Percentiles rank a stretch among this genome's conserved stretches.
These are phyloP conservation scores for Oxytorus armatus DNA, from an alignment of 2,888 invertebrate species.

Conservation along the genomic window DNA sequence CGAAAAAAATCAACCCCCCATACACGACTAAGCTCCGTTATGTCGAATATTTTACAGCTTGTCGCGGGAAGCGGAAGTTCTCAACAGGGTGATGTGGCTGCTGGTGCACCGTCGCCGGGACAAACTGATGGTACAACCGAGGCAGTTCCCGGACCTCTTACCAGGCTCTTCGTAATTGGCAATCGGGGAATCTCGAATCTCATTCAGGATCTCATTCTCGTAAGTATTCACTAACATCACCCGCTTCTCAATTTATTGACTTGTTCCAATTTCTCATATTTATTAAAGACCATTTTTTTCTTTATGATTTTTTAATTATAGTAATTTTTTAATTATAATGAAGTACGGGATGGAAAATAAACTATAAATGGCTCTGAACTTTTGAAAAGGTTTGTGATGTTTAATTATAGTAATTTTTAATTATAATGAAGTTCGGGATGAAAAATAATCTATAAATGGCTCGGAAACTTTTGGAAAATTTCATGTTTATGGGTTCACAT, in stretches of 20 bases:
- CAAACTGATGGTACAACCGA: conserved; percentile 89
- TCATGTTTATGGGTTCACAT: too few relatives aligned
- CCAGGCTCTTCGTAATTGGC: conserved; percentile 93
- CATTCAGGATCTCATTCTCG: conserved; percentile 94
- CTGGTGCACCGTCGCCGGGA: conserved; percentile 83
- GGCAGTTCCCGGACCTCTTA: conserved; percentile 95
- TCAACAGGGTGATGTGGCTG: conserved; percentile 85
- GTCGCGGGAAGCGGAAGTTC: conserved; percentile 91
- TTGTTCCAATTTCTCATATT: neutral
- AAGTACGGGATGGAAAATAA: too few relatives aligned
- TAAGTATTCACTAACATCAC: conserved; percentile 83
- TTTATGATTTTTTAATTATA: too few relatives aligned
- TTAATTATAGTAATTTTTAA: too few relatives aligned
- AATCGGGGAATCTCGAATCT: conserved; percentile 95
- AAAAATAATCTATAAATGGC: too few relatives aligned
- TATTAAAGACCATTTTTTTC: too few relatives aligned
- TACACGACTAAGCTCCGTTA: conserved; percentile 65
- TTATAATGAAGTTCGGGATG: too few relatives aligned
- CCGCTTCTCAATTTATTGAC: neutral
- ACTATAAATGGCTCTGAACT: too few relatives aligned
- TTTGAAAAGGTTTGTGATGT: too few relatives aligned
- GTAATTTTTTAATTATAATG: too few relatives aligned
- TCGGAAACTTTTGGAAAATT: too few relatives aligned
- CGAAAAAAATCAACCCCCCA: conserved; percentile 13
- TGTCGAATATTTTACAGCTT: conserved; percentile 86